Evolutionary conservation across 2,888 invertebrate genomes (phyloP).

Genomic region (Eilema griseolum): DNA sequence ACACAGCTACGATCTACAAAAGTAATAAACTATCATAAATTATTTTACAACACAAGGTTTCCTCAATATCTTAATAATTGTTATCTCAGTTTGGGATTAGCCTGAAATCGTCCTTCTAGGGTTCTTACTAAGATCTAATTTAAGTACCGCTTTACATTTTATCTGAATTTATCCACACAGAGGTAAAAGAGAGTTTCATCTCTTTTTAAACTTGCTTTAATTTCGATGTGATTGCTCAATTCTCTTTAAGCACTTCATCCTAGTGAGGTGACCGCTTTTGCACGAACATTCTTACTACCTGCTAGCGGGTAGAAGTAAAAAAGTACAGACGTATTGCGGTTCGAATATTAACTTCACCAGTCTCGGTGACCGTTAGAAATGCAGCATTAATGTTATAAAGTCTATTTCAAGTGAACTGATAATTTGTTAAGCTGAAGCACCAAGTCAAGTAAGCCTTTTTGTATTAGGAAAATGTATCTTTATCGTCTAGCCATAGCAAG

Average conservation of each 20-base stretch:
- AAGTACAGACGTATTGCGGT: not conserved
- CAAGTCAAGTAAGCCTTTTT: too few species aligned
- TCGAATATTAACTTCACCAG: not conserved
- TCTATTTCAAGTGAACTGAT: too few species aligned
- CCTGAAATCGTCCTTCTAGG: constrained; percentile 28
- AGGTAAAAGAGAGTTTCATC: constrained; percentile 32
- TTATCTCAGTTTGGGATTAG: constrained; percentile 36
- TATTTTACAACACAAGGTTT: constrained; percentile 25
- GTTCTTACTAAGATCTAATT: constrained; percentile 47
- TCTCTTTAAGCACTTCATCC: constrained; percentile 33
- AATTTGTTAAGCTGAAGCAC: too few species aligned
- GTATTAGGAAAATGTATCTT: too few species aligned
- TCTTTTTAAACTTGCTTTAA: constrained; percentile 40
- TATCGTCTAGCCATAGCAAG: too few species aligned
- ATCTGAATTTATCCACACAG: constrained; percentile 39
- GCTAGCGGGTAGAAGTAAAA: not conserved
- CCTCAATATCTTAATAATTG: constrained; percentile 46
- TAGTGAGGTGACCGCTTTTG: constrained; percentile 20
- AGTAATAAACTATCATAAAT: not conserved
- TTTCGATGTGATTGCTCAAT: constrained; percentile 41
- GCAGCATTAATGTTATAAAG: too few species aligned
- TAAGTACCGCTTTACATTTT: constrained; percentile 44
- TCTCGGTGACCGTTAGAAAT: not conserved
- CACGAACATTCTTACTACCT: not conserved
- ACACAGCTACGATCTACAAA: not conserved